A percentile compares a stretch with the other conserved stretches of the same genome.
These are phyloP conservation scores for Deilephila porcellus DNA, from an alignment of 2,888 invertebrate species.

Conservation along the genomic window DNA sequence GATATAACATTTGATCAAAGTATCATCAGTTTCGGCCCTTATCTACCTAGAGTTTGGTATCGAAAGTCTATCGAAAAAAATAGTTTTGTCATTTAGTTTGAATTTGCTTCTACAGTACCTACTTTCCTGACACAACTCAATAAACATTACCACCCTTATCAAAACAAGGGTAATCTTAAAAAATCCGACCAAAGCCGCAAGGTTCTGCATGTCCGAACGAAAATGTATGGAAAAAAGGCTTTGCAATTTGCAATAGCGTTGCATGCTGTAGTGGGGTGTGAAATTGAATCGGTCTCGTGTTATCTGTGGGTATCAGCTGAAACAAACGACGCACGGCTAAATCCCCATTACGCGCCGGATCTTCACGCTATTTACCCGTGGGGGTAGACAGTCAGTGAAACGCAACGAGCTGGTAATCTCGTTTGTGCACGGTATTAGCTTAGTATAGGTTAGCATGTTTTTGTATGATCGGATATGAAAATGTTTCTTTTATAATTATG, in stretches of 20 bases:
- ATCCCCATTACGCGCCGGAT: slow-evolving; percentile 25
- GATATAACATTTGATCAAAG: too few species aligned
- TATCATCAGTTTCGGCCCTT: too few species aligned
- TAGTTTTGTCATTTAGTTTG: too few species aligned
- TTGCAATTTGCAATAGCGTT: slow-evolving; percentile 11
- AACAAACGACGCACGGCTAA: slow-evolving; percentile 24
- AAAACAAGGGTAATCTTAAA: not conserved
- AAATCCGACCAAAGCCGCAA: not conserved
- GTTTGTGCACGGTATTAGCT: slow-evolving; percentile 14
- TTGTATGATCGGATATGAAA: not conserved
- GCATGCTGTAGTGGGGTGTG: slow-evolving; percentile 32
- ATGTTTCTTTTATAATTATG: not conserved
- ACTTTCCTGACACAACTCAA: too few species aligned
- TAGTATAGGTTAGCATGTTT: not conserved
- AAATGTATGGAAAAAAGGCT: not conserved
- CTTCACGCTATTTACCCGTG: slow-evolving; percentile 22
- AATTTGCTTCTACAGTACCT: too few species aligned
- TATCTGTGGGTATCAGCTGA: slow-evolving; percentile 25
- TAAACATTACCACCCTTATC: too few species aligned
- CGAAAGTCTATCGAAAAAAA: too few species aligned
- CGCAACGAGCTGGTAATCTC: slow-evolving; percentile 10
- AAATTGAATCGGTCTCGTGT: slow-evolving; percentile 23
- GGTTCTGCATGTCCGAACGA: not conserved
- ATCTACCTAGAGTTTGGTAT: too few species aligned
- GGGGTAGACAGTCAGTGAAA: slow-evolving; percentile 12